Evolutionary conservation across 2,113 vertebrate genomes (phyloP).

Genomic region (Petroica traversi): DNA sequence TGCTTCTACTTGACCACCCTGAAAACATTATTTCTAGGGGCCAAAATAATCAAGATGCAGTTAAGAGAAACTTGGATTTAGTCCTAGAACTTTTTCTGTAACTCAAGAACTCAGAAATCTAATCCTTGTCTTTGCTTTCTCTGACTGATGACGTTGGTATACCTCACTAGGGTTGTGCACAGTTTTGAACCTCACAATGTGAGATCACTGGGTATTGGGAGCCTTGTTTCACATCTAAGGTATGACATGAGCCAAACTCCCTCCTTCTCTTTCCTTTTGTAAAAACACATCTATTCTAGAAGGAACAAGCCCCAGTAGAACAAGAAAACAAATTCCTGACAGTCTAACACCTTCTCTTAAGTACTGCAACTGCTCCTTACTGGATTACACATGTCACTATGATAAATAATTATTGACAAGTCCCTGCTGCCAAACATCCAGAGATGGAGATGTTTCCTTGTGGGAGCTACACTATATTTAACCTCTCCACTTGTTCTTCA

Average conservation of each 20-base stretch:
- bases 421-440: neutral
- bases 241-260: neutral
- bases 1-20: neutral
- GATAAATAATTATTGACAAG: neutral
- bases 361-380: neutral
- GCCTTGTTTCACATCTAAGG: neutral
- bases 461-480: neutral
- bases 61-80: neutral
- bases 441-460: neutral
- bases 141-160: rapidly evolving
- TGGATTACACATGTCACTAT: neutral
- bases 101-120: neutral
- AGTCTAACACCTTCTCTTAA: neutral
- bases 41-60: neutral
- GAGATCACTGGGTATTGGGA: neutral
- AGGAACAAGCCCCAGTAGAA: neutral
- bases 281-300: neutral
- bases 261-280: neutral
- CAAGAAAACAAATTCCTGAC: neutral
- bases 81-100: neutral
- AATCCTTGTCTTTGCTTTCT: neutral
- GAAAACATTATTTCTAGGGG: neutral
- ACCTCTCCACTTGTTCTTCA: neutral
- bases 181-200: neutral
- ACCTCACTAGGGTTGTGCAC: rapidly evolving